Conservation (phyloP, 2,888 invertebrate species). For the Adelognathus sp. region DNA sequence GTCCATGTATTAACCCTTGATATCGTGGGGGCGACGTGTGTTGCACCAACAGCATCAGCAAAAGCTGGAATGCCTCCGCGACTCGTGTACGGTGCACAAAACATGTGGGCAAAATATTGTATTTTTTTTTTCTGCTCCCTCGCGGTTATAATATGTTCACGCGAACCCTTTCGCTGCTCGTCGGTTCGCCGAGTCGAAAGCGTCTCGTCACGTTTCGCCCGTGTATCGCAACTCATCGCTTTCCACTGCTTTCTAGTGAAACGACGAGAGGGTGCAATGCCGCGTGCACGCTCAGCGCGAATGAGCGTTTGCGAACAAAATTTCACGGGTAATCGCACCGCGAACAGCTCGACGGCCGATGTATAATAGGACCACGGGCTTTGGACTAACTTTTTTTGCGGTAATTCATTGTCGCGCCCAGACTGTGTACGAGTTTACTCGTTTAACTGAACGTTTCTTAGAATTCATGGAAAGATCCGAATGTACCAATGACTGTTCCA, state of each 20-base stretch:
- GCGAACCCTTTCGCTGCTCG: slow-evolving; percentile 36
- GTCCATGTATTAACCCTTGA: slow-evolving; percentile 52
- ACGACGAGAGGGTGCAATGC: slow-evolving; percentile 44
- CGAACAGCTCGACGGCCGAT: slow-evolving; percentile 33
- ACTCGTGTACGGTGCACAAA: background rate
- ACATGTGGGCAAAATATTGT: slow-evolving; percentile 32
- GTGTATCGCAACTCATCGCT: slow-evolving; percentile 42
- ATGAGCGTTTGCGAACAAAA: slow-evolving; percentile 27
- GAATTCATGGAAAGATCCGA: too few species aligned
- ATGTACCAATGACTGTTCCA: too few species aligned
- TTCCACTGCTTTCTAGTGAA: slow-evolving; percentile 19
- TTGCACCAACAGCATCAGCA: slow-evolving; percentile 51
- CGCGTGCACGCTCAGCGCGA: slow-evolving; percentile 45
- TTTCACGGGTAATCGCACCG: slow-evolving; percentile 51
- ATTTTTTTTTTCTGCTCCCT: slow-evolving; percentile 47
- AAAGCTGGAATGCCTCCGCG: slow-evolving; percentile 32
- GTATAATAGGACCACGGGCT: too few species aligned
- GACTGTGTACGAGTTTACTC: too few species aligned
- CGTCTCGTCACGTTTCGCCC: background rate
- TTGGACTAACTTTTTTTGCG: too few species aligned
- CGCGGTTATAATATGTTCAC: slow-evolving; percentile 31
- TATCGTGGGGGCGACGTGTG: slow-evolving; percentile 26
- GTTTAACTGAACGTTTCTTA: too few species aligned
- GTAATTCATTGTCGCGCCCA: too few species aligned
- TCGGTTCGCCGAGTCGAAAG: slow-evolving; percentile 2